Evolutionary conservation across 1,140 invertebrate species (phyloP).

Genomic region (Callitettix versicolor): DNA sequence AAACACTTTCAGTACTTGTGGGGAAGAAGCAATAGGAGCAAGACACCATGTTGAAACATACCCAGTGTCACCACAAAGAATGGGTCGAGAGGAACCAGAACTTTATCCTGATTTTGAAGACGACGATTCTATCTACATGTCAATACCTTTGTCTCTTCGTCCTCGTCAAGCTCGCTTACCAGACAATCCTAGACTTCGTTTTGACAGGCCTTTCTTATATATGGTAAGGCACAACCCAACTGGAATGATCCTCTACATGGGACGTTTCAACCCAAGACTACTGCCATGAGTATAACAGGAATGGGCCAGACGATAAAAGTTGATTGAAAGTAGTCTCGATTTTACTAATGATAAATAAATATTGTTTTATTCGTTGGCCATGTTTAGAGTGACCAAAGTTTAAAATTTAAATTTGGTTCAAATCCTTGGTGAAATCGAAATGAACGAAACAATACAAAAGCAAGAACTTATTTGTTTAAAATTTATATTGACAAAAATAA

Average conservation of each 20-base stretch:
- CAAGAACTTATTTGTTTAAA: too few relatives aligned
- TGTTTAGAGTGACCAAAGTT: conserved; percentile 8
- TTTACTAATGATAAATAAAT: conserved; percentile 12
- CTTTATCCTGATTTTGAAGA: not conserved
- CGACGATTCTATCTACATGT: conserved; percentile 10
- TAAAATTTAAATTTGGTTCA: conserved; percentile 1
- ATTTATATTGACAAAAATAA: too few relatives aligned
- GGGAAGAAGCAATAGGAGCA: conserved; percentile 55
- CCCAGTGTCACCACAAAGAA: conserved; percentile 46
- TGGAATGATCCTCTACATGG: conserved; percentile 74
- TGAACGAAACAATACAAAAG: too few relatives aligned
- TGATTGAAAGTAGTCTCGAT: not conserved
- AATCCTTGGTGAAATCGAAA: too few relatives aligned
- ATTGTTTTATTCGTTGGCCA: conserved; percentile 17
- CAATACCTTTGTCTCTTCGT: conserved; percentile 48
- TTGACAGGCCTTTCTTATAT: conserved; percentile 76
- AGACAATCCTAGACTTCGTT: conserved; percentile 58
- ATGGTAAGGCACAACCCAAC: conserved; percentile 78
- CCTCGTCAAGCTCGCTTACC: conserved; percentile 57
- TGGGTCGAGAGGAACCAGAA: conserved; percentile 16
- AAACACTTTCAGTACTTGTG: conserved; percentile 66
- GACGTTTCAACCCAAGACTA: conserved; percentile 70
- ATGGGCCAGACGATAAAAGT: not conserved
- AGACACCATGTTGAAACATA: conserved; percentile 69
- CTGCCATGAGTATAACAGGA: conserved; percentile 39